A percentile compares a stretch with the other conserved stretches of the same genome.
phyloP scores from a whole-genome alignment of 2,113 vertebrate genomes.

The Mugil cephalus region DNA sequence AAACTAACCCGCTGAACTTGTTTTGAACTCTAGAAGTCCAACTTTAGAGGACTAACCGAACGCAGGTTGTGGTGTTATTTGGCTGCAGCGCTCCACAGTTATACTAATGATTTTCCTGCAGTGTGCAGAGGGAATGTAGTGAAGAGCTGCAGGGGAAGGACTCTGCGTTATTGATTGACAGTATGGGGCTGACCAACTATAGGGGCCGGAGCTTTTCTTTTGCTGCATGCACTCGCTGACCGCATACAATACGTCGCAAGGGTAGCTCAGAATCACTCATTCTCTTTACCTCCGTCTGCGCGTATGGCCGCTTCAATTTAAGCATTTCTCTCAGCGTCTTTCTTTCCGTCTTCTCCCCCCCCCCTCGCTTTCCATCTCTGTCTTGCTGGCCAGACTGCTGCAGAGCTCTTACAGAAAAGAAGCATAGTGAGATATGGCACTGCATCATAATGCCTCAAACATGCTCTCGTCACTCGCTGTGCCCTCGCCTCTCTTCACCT shows the following conservation, averaged over 20 bases:
- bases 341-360: conserved; percentile 7
- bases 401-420: conserved; percentile 72
- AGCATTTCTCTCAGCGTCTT: conserved; percentile 22
- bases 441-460: conserved; percentile 77
- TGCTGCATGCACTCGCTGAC: conserved; percentile 42
- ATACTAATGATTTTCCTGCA: conserved; percentile 45
- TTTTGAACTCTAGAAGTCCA: background rate
- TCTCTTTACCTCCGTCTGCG: conserved; percentile 1
- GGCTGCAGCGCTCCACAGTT: conserved; percentile 23
- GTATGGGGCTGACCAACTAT: conserved; percentile 45
- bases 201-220: conserved; percentile 25
- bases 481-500: conserved; percentile 25
- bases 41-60: background rate
- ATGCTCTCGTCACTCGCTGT: conserved; percentile 58
- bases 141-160: conserved; percentile 58
- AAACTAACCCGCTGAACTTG: conserved; percentile 22
- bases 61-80: conserved; percentile 7
- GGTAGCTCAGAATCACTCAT: conserved; percentile 8
- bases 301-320: conserved; percentile 22
- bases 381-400: conserved; percentile 61
- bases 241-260: background rate
- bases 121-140: conserved; percentile 28
- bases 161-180: conserved; percentile 72
- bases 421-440: conserved; percentile 79
- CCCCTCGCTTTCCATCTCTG: conserved; percentile 16